These are phyloP conservation scores for Nemopilema nomurai DNA, from an alignment of 30 jellyfish, hydroid and myxozoan species.

Conservation along the genomic window DNA sequence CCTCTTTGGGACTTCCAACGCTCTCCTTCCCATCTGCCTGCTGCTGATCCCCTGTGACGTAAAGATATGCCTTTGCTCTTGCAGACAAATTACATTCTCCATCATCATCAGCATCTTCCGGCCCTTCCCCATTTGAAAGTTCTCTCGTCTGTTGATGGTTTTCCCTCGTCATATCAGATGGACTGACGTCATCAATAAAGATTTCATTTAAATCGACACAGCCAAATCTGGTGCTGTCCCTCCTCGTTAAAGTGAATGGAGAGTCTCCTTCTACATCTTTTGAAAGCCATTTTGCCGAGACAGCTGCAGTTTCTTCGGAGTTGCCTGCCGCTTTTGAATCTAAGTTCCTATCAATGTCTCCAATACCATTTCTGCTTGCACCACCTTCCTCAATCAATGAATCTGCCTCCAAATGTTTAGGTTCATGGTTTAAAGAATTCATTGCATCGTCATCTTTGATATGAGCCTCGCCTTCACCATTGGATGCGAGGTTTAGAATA, in stretches of 20 bases:
- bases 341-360: background rate
- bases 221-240: background rate
- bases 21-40: background rate
- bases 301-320: no score
- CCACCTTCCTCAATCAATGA: background rate
- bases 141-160: background rate
- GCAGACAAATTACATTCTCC: background rate
- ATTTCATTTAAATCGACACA: background rate
- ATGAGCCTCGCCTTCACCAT: background rate
- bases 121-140: background rate
- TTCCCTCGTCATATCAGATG: background rate
- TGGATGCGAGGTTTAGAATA: background rate
- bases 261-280: background rate
- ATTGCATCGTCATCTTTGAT: background rate
- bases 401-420: background rate
- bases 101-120: background rate
- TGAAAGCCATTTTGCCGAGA: no score
- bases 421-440: no score
- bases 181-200: background rate
- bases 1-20: background rate
- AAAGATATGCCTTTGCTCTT: slow-evolving; percentile 1
- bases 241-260: background rate
- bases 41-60: background rate
- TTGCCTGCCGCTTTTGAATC: no score
- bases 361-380: background rate